Percentiles rank a stretch among this genome's conserved stretches.
Evolutionary conservation across 2,888 invertebrate species (phyloP).

Genomic region (Hypercompe scribonia): DNA sequence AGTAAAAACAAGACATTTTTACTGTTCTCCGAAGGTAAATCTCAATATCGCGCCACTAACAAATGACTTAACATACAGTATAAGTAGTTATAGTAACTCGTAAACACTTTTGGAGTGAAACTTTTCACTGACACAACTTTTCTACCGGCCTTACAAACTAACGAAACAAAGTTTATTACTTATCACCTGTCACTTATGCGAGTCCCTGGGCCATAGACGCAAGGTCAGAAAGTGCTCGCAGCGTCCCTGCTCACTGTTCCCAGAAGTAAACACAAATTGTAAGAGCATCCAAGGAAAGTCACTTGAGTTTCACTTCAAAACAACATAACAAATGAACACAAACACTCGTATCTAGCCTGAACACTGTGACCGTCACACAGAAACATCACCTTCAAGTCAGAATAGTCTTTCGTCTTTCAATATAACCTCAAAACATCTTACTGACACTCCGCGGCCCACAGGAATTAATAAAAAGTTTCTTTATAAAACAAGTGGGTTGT

Average conservation of each 20-base stretch:
- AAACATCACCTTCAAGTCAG: slow-evolving; percentile 70
- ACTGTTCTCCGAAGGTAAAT: slow-evolving; percentile 24
- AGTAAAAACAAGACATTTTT: slow-evolving; percentile 18
- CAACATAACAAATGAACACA: slow-evolving; percentile 76
- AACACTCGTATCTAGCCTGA: slow-evolving; percentile 67
- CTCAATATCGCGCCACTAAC: slow-evolving; percentile 19
- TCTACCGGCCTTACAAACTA: slow-evolving; percentile 67
- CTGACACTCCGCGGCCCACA: slow-evolving; percentile 87
- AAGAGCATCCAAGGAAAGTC: slow-evolving; percentile 79
- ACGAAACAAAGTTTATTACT: slow-evolving; percentile 69
- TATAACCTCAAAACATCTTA: slow-evolving; percentile 87
- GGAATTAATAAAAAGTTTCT: slow-evolving; percentile 88
- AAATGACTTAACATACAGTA: slow-evolving; percentile 32
- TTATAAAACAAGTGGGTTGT: slow-evolving; percentile 88
- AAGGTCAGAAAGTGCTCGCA: slow-evolving; percentile 70
- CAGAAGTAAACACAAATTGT: slow-evolving; percentile 85
- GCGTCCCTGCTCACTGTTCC: slow-evolving; percentile 71
- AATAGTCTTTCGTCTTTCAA: slow-evolving; percentile 77
- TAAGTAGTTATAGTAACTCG: slow-evolving; percentile 64
- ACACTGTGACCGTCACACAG: slow-evolving; percentile 64
- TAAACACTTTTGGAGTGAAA: slow-evolving; percentile 76
- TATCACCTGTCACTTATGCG: slow-evolving; percentile 69
- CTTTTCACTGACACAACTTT: slow-evolving; percentile 81
- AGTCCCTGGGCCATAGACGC: slow-evolving; percentile 63
- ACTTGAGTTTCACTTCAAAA: slow-evolving; percentile 82